Conservation (phyloP, 2,113 vertebrate genomes). For the Erythrocercus mccallii region DNA sequence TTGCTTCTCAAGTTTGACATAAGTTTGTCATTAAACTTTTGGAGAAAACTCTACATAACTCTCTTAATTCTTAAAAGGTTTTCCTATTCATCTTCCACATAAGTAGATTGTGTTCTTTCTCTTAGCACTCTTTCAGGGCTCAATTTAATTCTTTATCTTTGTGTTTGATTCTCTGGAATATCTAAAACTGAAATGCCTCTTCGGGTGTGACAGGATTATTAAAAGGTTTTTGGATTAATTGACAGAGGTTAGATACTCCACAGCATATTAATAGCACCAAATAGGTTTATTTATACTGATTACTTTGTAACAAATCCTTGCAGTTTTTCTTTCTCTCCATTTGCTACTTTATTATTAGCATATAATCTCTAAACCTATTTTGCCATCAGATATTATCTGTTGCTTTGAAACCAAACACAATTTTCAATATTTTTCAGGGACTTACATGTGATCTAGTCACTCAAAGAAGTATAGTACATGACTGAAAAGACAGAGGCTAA, state of each 20-base stretch:
- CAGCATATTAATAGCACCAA: not conserved
- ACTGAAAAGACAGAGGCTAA: not conserved
- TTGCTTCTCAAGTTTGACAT: not conserved
- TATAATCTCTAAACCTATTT: not conserved
- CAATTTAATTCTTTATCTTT: not conserved
- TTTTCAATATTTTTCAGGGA: not conserved
- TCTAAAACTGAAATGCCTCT: not conserved
- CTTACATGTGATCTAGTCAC: not conserved
- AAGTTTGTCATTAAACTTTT: not conserved
- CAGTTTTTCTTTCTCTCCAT: not conserved
- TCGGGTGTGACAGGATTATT: not conserved
- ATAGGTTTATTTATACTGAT: not conserved
- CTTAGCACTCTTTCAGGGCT: not conserved
- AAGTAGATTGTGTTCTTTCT: not conserved
- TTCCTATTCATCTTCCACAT: not conserved
- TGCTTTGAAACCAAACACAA: not conserved
- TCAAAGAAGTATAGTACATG: not conserved
- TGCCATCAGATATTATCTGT: not conserved
- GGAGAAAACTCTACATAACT: not conserved
- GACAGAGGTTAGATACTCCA: not conserved
- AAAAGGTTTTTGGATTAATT: not conserved
- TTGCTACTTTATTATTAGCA: not conserved
- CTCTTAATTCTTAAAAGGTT: not conserved
- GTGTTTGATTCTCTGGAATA: not conserved
- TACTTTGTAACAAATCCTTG: not conserved